Evolutionary conservation across 2,888 invertebrate genomes (phyloP).

Genomic region (Parnassius apollo): DNA sequence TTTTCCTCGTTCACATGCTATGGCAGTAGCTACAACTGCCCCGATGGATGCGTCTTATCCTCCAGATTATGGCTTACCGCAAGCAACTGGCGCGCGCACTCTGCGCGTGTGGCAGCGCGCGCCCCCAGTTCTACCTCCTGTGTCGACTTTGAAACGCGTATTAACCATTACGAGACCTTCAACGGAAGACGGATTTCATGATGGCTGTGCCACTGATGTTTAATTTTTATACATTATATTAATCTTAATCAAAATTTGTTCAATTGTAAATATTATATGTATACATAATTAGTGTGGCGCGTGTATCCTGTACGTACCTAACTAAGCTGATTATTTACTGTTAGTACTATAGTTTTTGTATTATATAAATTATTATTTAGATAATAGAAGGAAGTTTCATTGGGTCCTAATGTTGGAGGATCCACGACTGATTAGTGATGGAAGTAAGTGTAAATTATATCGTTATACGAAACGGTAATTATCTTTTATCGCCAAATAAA

Average conservation of each 20-base stretch:
- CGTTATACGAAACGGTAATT: conserved; percentile 73
- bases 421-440: conserved; percentile 80
- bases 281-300: conserved; percentile 34
- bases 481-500: conserved; percentile 78
- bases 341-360: conserved; percentile 78
- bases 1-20: conserved; percentile 79
- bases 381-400: conserved; percentile 72
- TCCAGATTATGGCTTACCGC: conserved; percentile 88
- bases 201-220: conserved; percentile 95
- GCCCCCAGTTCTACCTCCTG: conserved; percentile 92
- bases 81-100: conserved; percentile 85
- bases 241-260: conserved; percentile 30
- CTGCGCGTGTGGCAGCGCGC: conserved; percentile 93
- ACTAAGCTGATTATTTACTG: conserved; percentile 39
- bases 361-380: conserved; percentile 80
- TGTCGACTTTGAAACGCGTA: conserved; percentile 91
- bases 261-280: conserved; percentile 38
- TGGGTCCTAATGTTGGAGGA: conserved; percentile 67
- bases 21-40: conserved; percentile 67
- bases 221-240: conserved; percentile 59
- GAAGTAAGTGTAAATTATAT: conserved; percentile 72
- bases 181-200: conserved; percentile 95
- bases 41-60: conserved; percentile 82
- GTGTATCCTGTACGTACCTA: conserved; percentile 33
- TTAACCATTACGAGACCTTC: conserved; percentile 91